Conservation (phyloP, 2,888 invertebrate genomes). For the Phengaris arion region DNA sequence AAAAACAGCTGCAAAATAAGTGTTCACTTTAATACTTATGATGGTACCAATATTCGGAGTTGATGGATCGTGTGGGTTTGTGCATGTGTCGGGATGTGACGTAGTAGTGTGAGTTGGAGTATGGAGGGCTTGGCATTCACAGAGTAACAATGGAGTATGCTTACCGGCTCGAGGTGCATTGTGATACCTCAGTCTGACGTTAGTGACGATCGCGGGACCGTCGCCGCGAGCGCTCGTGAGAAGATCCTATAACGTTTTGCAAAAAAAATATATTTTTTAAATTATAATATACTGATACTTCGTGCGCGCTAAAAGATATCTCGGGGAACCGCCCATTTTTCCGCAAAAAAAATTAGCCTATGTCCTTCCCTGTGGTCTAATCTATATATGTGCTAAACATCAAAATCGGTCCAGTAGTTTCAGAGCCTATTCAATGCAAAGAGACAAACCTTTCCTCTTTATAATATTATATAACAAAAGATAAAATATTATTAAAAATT, state of each 20-base stretch:
- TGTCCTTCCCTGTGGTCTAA: too few species aligned
- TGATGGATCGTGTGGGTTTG: conserved; percentile 42
- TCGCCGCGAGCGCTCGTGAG: conserved; percentile 67
- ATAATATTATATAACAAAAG: too few species aligned
- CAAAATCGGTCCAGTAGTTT: too few species aligned
- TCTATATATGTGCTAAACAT: too few species aligned
- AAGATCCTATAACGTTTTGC: conserved; percentile 51
- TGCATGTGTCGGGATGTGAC: conserved; percentile 36
- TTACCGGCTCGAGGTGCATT: conserved; percentile 73
- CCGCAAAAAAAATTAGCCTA: too few species aligned
- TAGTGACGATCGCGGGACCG: conserved; percentile 75
- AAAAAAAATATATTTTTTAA: neutral
- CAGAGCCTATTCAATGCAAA: too few species aligned
- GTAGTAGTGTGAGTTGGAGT: conserved; percentile 5
- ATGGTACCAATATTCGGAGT: conserved; percentile 48
- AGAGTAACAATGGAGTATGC: conserved; percentile 47
- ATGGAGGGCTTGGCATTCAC: conserved; percentile 29
- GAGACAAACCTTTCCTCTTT: too few species aligned
- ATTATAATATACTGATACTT: too few species aligned
- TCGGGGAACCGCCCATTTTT: too few species aligned
- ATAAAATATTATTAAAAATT: too few species aligned
- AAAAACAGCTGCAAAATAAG: conserved; percentile 75
- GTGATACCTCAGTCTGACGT: conserved; percentile 77
- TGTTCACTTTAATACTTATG: conserved; percentile 74
- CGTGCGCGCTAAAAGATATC: too few species aligned